Conservation (phyloP, 2,113 vertebrate genomes). For the Caloenas nicobarica region DNA sequence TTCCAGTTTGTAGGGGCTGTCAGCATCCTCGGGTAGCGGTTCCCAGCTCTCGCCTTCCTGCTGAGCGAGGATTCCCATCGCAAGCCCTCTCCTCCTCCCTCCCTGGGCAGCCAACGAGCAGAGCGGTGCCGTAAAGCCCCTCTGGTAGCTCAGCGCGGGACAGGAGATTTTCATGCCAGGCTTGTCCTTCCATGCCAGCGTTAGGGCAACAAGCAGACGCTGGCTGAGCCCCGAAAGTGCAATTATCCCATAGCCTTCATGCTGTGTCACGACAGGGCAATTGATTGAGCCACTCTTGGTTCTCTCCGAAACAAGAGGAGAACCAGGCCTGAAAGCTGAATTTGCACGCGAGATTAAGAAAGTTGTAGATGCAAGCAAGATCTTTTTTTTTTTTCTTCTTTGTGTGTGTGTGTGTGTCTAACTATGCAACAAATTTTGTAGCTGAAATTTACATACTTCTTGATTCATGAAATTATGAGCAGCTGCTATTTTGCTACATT, state of each 20-base stretch:
- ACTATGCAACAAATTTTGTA: constrained; percentile 75
- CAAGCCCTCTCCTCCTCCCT: neutral
- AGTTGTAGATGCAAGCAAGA: constrained; percentile 67
- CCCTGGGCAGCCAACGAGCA: neutral
- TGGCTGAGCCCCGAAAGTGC: neutral
- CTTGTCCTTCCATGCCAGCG: neutral
- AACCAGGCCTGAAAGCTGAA: constrained; percentile 32
- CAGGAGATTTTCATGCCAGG: neutral
- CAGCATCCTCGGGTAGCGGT: neutral
- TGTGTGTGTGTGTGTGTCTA: constrained; percentile 34
- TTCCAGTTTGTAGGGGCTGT: neutral
- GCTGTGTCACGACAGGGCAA: neutral
- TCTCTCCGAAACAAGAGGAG: neutral
- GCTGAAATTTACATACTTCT: constrained; percentile 80
- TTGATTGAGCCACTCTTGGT: neutral
- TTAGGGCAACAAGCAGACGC: neutral
- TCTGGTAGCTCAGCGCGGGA: accelerated
- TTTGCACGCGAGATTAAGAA: constrained; percentile 48
- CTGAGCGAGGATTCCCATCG: accelerated
- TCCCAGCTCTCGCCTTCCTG: neutral
- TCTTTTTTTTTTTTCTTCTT: neutral
- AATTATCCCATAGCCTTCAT: neutral
- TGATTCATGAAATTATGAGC: constrained; percentile 83
- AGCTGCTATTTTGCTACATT: constrained; percentile 81
- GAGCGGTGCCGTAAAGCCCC: neutral